These are phyloP conservation scores for Plagodis dolabraria DNA, from an alignment of 2,888 invertebrate genomes.

Conservation along the genomic window DNA sequence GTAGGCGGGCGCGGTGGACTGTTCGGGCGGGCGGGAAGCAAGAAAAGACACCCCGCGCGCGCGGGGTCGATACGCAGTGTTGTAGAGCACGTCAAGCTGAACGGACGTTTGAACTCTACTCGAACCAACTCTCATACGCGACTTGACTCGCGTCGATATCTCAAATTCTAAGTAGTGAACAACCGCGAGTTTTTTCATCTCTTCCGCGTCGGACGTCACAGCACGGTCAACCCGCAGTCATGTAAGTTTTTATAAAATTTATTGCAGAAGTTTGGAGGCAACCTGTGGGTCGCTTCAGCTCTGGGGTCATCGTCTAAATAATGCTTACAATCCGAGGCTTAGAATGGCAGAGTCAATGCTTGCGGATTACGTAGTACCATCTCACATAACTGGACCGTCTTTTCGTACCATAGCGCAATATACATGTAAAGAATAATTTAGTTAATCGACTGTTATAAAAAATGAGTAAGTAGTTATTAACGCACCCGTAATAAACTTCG, in stretches of 20 bases:
- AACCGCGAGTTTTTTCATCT: slow-evolving; percentile 1
- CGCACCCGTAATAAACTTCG: not conserved
- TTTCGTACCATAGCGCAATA: slow-evolving; percentile 1
- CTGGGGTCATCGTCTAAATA: slow-evolving; percentile 4
- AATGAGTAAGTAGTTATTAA: not conserved
- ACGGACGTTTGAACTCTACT: slow-evolving; percentile 50
- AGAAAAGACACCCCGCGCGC: slow-evolving; percentile 49
- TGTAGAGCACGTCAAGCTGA: slow-evolving; percentile 51
- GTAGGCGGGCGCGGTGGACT: slow-evolving; percentile 63
- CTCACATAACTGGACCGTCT: not conserved
- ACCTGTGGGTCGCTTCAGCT: slow-evolving; percentile 20
- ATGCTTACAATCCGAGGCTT: slow-evolving; percentile 4
- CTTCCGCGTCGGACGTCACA: slow-evolving; percentile 14
- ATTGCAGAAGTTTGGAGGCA: not conserved
- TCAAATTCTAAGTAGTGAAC: slow-evolving; percentile 3
- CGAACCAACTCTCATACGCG: slow-evolving; percentile 42
- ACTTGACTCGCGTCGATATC: slow-evolving; percentile 37
- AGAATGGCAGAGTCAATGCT: slow-evolving; percentile 1
- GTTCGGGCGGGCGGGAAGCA: slow-evolving; percentile 53
- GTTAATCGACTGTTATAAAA: not conserved
- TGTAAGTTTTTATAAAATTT: slow-evolving; percentile 9
- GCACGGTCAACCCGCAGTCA: slow-evolving; percentile 11
- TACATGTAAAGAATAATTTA: not conserved
- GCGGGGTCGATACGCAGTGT: slow-evolving; percentile 80
- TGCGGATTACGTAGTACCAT: slow-evolving; percentile 6